phyloP scores from a whole-genome alignment of 2,888 invertebrate species.

The Parascotia fuliginaria region DNA sequence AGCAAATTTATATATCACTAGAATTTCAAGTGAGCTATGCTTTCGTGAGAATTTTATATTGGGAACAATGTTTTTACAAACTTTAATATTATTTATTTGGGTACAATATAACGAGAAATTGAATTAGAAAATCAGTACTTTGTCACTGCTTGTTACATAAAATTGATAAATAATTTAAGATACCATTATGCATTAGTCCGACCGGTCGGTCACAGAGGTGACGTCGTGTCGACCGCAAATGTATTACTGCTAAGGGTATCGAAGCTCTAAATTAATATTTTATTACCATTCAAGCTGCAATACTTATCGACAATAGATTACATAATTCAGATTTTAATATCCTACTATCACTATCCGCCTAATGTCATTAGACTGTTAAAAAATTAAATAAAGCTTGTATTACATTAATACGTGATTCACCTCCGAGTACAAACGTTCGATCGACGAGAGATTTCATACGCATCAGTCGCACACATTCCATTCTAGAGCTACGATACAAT shows the following conservation, averaged over 20 bases:
- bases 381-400: conserved; percentile 51
- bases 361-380: conserved; percentile 42
- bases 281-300: conserved; percentile 32
- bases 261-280: conserved; percentile 26
- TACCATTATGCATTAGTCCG: no score
- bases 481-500: conserved; percentile 55
- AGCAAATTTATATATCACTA: conserved; percentile 47
- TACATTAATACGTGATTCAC: conserved; percentile 35
- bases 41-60: conserved; percentile 4
- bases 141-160: neutral
- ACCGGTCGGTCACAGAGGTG: no score
- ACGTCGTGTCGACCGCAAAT: no score
- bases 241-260: conserved; percentile 2
- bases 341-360: conserved; percentile 39
- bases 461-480: conserved; percentile 42
- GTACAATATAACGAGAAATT: neutral
- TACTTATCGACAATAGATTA: conserved; percentile 43
- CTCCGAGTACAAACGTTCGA: conserved; percentile 35
- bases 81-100: neutral
- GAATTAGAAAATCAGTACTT: neutral
- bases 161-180: conserved; percentile 11
- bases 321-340: conserved; percentile 43
- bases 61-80: neutral
- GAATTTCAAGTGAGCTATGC: conserved; percentile 30
- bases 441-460: conserved; percentile 42